Percentiles rank a stretch among this genome's conserved stretches.
Evolutionary conservation across 2,797 vertebrate species (phyloP).

Genomic region (Potorous gilbertii): DNA sequence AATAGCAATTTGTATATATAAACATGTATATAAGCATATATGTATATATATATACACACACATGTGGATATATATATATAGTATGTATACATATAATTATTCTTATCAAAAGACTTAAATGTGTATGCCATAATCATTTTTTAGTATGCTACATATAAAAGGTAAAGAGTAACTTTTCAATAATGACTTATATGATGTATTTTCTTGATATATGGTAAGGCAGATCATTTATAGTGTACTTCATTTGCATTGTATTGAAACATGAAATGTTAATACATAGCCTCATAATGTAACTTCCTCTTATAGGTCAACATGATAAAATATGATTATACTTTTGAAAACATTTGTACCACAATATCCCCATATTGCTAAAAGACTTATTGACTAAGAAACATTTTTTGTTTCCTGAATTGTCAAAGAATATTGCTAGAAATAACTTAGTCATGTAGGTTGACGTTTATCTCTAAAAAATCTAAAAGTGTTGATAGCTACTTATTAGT

Average conservation of each 20-base stretch:
- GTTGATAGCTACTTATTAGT: conserved; percentile 26
- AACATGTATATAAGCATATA: too few species aligned
- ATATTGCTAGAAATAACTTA: background rate
- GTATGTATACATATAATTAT: too few species aligned
- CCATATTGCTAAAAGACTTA: background rate
- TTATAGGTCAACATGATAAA: conserved; percentile 62
- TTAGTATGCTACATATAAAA: conserved; percentile 13
- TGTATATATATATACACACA: too few species aligned
- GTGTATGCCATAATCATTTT: background rate
- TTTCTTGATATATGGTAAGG: conserved; percentile 39
- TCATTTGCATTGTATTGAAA: conserved; percentile 29
- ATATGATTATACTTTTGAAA: conserved; percentile 3
- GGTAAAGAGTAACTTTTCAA: conserved; percentile 22
- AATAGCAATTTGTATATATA: too few species aligned
- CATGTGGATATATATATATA: too few species aligned
- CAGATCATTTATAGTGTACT: conserved; percentile 42
- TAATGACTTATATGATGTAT: conserved; percentile 47
- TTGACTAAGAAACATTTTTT: conserved; percentile 23
- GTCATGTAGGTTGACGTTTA: conserved; percentile 6
- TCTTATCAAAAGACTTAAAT: background rate
- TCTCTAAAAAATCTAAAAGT: background rate
- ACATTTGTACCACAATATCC: background rate
- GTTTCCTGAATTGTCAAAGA: conserved; percentile 10
- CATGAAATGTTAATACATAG: conserved; percentile 54
- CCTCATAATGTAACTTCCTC: conserved; percentile 21